Conservation (phyloP, 2,888 invertebrate genomes). For the Habroteleia sp. region DNA sequence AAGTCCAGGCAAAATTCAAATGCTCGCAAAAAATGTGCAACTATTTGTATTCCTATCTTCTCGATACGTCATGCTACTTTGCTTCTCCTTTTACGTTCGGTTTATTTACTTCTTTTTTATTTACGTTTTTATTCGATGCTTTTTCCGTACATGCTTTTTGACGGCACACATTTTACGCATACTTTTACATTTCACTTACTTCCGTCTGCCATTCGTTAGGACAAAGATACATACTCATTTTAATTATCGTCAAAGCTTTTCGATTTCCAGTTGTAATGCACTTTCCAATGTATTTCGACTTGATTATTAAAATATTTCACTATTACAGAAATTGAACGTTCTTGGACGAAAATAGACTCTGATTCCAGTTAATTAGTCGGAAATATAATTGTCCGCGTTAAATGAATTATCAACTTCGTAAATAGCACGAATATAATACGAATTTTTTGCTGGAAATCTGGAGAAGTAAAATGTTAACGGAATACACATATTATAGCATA, state of each 20-base stretch:
- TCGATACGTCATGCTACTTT: constrained; percentile 49
- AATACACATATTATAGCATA: constrained; percentile 8
- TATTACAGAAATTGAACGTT: constrained; percentile 9
- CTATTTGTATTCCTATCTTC: constrained; percentile 50
- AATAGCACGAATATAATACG: constrained; percentile 29
- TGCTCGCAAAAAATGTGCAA: constrained; percentile 33
- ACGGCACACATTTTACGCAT: constrained; percentile 23
- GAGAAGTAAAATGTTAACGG: no score
- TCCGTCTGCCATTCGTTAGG: constrained; percentile 6
- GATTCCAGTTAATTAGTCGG: constrained; percentile 43
- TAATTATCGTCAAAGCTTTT: constrained; percentile 18
- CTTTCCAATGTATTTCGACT: constrained; percentile 5
- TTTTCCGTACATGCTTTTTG: constrained; percentile 8
- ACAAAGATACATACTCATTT: constrained; percentile 14
- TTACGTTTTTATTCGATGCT: neutral
- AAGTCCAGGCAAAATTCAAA: constrained; percentile 45
- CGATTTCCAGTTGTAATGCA: constrained; percentile 17
- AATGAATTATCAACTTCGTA: constrained; percentile 50
- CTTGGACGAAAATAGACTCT: constrained; percentile 17
- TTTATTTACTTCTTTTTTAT: constrained; percentile 1
- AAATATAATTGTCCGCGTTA: constrained; percentile 36
- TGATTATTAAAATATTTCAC: constrained; percentile 37
- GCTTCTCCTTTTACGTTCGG: constrained; percentile 8
- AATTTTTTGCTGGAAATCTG: no score
- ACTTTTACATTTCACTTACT: constrained; percentile 30